Percentiles rank a stretch among this genome's conserved stretches.
Evolutionary conservation across 2,113 vertebrate genomes (phyloP).

Genomic region (Microcebus lehilahytsara): DNA sequence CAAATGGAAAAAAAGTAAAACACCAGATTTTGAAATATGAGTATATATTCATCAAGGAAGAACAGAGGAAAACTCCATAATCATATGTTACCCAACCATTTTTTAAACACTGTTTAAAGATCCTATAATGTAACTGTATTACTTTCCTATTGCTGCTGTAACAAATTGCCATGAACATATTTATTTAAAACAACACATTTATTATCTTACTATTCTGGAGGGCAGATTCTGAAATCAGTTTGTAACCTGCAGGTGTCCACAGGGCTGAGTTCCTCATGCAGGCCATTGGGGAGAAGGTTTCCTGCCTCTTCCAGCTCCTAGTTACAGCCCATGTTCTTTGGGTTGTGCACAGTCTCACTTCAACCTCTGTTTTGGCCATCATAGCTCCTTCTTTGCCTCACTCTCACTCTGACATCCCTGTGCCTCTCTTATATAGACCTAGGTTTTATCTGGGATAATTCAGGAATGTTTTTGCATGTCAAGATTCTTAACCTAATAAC

Average conservation of each 20-base stretch:
- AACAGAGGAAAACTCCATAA: background rate
- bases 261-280: background rate
- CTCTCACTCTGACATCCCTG: background rate
- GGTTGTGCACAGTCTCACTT: fast-evolving
- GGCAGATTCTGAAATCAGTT: background rate
- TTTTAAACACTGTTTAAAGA: background rate
- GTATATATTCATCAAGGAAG: background rate
- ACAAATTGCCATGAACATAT: background rate
- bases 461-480: background rate
- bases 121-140: background rate
- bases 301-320: background rate
- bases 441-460: background rate
- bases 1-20: background rate
- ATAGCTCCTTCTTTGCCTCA: background rate
- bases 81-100: background rate
- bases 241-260: background rate
- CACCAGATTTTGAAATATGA: background rate
- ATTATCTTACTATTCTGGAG: background rate
- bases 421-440: background rate
- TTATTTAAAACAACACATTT: background rate
- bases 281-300: background rate
- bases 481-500: background rate
- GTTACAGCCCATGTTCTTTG: background rate
- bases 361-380: background rate
- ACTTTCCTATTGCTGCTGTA: background rate